Percentiles rank a stretch among this genome's conserved stretches.
phyloP scores from a whole-genome alignment of 1,140 invertebrate genomes.

The Spodoptera frugiperda region DNA sequence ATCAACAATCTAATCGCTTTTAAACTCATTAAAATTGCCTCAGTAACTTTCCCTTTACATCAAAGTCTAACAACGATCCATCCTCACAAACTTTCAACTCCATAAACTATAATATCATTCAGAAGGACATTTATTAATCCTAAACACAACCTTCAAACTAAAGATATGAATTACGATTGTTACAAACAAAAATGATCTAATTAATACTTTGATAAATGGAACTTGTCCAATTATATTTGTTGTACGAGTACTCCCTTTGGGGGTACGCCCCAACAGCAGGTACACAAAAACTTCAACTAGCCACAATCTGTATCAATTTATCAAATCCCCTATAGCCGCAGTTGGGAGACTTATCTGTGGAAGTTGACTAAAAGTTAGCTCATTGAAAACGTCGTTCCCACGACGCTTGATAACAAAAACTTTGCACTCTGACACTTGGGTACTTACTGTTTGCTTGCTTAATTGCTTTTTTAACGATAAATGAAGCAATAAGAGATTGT shows the following conservation, averaged over 20 bases:
- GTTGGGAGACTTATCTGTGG: conserved; percentile 41
- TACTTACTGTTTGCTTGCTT: neutral
- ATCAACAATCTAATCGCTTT: too few species aligned
- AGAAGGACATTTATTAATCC: neutral
- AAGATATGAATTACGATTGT: conserved; percentile 29
- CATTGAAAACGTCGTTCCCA: conserved; percentile 46
- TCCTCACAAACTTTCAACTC: too few species aligned
- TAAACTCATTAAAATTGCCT: too few species aligned
- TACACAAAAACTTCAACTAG: conserved; percentile 52
- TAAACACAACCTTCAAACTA: neutral
- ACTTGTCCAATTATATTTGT: conserved; percentile 36
- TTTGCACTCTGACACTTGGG: conserved; percentile 17
- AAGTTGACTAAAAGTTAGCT: conserved; percentile 45
- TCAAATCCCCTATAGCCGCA: conserved; percentile 39
- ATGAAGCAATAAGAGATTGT: too few species aligned
- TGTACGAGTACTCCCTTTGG: neutral
- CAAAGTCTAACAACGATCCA: too few species aligned
- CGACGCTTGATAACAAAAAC: conserved; percentile 42
- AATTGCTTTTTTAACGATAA: neutral
- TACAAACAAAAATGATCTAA: conserved; percentile 28
- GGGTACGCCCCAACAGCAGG: conserved; percentile 14
- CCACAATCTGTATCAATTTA: conserved; percentile 54
- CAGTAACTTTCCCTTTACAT: too few species aligned
- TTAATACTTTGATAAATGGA: conserved; percentile 41
- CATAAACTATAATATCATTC: neutral